Evolutionary conservation across 2,888 invertebrate species (phyloP), one percentile per base, ranked within the genome.

Genomic region (Cheilosia vulpina): DNA sequence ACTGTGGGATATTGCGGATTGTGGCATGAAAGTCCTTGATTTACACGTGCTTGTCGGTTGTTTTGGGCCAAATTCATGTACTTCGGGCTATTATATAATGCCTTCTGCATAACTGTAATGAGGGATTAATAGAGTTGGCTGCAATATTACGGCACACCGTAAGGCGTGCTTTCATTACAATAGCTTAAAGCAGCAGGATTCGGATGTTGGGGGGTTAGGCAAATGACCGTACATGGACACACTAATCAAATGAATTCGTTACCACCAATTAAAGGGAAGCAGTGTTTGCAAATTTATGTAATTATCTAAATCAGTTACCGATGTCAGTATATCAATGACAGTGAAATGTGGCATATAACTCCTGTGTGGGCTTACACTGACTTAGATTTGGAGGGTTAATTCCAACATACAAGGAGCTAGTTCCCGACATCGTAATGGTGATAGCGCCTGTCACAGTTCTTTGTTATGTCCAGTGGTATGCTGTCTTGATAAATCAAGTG

Each of bases 231-330:
- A 65, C 45, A 79, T n/a, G 60, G 57, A 13, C 21, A 66, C 24
- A 41, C 50, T 80, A 75, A 75, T 62, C 81, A 63, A 19, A 53
- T 60, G 58, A 52, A 69, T 76, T 52, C 69, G 50, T 13, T 19
- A 7, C 19, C 63, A 7, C 19, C 63, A 75, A 52, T 31, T 38
- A 47, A 3, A 6, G 27, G 17, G 34, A 15, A 19, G 45, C 34
- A n/a, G 27, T 69, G 43, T 27, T 76, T 65, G 68, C 58, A 63
- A 81, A 81, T 69, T 58, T 38, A 69, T 76, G 81, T 57, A 71
- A 71, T 71, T 65, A 71, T 65, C 41, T 65, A 76, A 69, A 76
- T 81, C 71, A 77, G 71, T 65, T 55, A 24, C 69, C 65, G 41
- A 65, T 38, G 43, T 19, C 21, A 11, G 47, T 27, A 9, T 27